Conservation (phyloP, 1,140 invertebrate genomes). For the Drosophila bocki region DNA sequence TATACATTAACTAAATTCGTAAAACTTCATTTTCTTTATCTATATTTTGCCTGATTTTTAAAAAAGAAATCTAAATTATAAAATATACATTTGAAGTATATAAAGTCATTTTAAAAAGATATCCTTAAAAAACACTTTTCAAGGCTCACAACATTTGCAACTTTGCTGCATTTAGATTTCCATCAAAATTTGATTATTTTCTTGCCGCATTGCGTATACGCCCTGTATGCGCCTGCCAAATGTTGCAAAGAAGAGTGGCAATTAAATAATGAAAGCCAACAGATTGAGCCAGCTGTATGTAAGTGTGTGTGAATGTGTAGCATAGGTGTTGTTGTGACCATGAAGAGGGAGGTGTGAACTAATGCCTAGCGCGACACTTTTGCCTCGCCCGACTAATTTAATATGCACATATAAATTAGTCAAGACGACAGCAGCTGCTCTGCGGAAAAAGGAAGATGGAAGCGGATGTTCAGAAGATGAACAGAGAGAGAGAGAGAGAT, state of each 20-base stretch:
- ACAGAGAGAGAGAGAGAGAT: not conserved
- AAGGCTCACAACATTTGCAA: not conserved
- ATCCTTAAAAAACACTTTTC: not conserved
- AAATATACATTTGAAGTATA: not conserved
- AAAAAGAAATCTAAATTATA: not conserved
- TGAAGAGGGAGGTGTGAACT: conserved; percentile 47
- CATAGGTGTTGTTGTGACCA: conserved; percentile 12
- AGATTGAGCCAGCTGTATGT: conserved; percentile 38
- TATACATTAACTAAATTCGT: too few relatives aligned
- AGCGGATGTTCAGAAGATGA: not conserved
- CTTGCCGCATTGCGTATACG: conserved; percentile 54
- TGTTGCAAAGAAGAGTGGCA: conserved; percentile 50
- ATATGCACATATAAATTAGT: conserved; percentile 78
- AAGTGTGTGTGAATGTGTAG: conserved; percentile 1
- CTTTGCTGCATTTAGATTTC: conserved; percentile 24
- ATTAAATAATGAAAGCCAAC: conserved; percentile 73
- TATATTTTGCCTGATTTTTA: not conserved
- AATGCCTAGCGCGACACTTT: conserved; percentile 66
- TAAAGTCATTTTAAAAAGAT: not conserved
- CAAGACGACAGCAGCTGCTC: conserved; percentile 36
- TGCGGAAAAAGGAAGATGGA: not conserved
- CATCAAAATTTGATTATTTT: conserved; percentile 32
- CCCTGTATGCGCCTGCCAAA: conserved; percentile 7
- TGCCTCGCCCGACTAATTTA: conserved; percentile 60
- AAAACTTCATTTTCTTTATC: not conserved